Conservation (phyloP, 2,797 vertebrate genomes). For the Pangasius larnaudii region DNA sequence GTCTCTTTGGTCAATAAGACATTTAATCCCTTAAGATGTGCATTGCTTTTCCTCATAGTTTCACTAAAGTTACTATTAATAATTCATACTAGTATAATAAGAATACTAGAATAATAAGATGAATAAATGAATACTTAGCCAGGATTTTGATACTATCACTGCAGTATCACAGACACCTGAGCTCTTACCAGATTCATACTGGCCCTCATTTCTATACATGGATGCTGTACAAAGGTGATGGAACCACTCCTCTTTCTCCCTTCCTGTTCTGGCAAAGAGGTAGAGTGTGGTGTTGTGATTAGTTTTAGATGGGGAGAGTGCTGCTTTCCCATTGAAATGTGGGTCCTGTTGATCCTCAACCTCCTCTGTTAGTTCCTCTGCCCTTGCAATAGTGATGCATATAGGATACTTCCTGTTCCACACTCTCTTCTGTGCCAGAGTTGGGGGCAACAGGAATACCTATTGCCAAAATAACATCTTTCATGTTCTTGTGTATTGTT, state of each 20-base stretch:
- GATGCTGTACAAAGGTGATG: constrained; percentile 77
- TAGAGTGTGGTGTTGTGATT: constrained; percentile 72
- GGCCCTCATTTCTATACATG: constrained; percentile 59
- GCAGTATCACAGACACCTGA: background rate
- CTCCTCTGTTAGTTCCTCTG: constrained; percentile 12
- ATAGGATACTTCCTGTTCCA: constrained; percentile 95
- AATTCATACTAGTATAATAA: background rate
- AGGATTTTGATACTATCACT: constrained; percentile 31
- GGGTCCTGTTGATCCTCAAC: constrained; percentile 40
- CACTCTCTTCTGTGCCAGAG: constrained; percentile 83
- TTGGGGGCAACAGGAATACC: constrained; percentile 83
- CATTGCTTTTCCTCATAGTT: background rate
- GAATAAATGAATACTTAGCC: background rate
- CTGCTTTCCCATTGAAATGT: constrained; percentile 46
- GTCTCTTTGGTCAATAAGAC: background rate
- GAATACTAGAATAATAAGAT: background rate
- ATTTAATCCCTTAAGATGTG: background rate
- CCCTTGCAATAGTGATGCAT: constrained; percentile 76
- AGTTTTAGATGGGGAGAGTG: constrained; percentile 6
- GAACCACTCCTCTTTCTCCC: constrained; percentile 93
- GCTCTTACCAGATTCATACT: constrained; percentile 67
- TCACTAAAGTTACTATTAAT: background rate
- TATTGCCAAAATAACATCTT: constrained; percentile 62
- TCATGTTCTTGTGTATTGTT: background rate
- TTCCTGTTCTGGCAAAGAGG: constrained; percentile 86